A percentile compares a stretch with the other conserved stretches of the same genome.
phyloP scores from a whole-genome alignment of 2,113 vertebrate genomes.

The Mesocricetus auratus region DNA sequence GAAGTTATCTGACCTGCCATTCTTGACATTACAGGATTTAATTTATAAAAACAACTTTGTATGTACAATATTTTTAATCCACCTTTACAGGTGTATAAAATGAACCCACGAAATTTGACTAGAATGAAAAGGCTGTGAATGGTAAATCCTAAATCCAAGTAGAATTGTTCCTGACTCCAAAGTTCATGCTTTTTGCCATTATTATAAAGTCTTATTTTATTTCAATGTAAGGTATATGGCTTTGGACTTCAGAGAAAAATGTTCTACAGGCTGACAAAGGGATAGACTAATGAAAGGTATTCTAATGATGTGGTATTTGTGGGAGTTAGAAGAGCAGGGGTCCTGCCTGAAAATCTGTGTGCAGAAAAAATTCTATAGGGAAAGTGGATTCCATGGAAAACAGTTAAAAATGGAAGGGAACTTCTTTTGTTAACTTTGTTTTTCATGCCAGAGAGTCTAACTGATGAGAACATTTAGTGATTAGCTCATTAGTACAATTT shows the following conservation, averaged over 20 bases:
- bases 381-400: neutral
- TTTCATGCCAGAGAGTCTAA: neutral
- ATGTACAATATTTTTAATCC: neutral
- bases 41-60: neutral
- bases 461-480: neutral
- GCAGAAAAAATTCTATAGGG: neutral
- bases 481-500: neutral
- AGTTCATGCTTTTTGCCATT: neutral
- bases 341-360: neutral
- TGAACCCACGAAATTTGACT: conserved; percentile 20
- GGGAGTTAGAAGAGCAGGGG: neutral
- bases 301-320: neutral
- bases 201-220: neutral
- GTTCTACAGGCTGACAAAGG: neutral
- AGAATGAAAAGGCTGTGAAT: neutral
- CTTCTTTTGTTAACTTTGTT: neutral
- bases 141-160: conserved; percentile 28
- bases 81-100: conserved; percentile 25
- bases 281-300: neutral
- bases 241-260: conserved; percentile 7
- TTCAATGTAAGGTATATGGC: neutral
- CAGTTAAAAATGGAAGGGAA: neutral
- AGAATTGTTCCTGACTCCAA: conserved; percentile 1
- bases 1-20: neutral
- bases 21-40: neutral